phyloP scores from a whole-genome alignment of 2,888 invertebrate species.

The Hemithea aestivaria region DNA sequence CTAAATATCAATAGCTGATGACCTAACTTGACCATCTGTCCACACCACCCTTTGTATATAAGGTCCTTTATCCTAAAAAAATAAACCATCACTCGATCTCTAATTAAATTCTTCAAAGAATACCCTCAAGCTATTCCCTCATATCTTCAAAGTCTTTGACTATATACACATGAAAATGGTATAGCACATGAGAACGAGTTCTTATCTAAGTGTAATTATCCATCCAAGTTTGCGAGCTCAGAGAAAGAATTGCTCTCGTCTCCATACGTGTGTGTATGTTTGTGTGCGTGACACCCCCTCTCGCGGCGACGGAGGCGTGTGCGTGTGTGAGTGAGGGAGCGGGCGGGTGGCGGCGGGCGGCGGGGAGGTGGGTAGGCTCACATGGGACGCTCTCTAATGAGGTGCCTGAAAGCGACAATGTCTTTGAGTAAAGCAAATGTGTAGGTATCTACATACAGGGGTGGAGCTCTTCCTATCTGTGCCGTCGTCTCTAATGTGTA shows the following conservation, averaged over 20 bases:
- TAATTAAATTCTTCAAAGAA: slow-evolving; percentile 19
- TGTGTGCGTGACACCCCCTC: slow-evolving; percentile 9
- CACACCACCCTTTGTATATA: too few relatives aligned
- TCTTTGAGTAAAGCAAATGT: slow-evolving; percentile 78
- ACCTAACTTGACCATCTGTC: too few relatives aligned
- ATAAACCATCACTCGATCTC: slow-evolving; percentile 12
- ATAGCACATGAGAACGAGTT: slow-evolving; percentile 54
- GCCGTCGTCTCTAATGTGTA: slow-evolving; percentile 35
- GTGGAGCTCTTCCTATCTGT: slow-evolving; percentile 58
- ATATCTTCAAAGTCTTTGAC: slow-evolving; percentile 25
- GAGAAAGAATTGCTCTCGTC: slow-evolving; percentile 71
- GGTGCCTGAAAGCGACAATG: slow-evolving; percentile 80
- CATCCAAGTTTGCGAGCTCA: slow-evolving; percentile 71
- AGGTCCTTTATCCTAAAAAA: too few relatives aligned
- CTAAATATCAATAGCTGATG: too few relatives aligned
- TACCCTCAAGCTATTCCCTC: slow-evolving; percentile 16
- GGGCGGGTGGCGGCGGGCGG: slow-evolving; percentile 33
- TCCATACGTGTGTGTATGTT: slow-evolving; percentile 40
- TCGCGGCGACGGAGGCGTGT: slow-evolving; percentile 29
- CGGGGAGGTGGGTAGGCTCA: slow-evolving; percentile 63
- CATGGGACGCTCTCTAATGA: slow-evolving; percentile 79
- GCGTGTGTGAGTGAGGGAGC: slow-evolving; percentile 42
- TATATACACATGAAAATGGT: slow-evolving; percentile 30
- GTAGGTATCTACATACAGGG: slow-evolving; percentile 73
- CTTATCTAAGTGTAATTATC: slow-evolving; percentile 76